A percentile compares a stretch with the other conserved stretches of the same genome.
Evolutionary conservation across 2,113 vertebrate species (phyloP).

Genomic region (Plecturocebus donacophilus): DNA sequence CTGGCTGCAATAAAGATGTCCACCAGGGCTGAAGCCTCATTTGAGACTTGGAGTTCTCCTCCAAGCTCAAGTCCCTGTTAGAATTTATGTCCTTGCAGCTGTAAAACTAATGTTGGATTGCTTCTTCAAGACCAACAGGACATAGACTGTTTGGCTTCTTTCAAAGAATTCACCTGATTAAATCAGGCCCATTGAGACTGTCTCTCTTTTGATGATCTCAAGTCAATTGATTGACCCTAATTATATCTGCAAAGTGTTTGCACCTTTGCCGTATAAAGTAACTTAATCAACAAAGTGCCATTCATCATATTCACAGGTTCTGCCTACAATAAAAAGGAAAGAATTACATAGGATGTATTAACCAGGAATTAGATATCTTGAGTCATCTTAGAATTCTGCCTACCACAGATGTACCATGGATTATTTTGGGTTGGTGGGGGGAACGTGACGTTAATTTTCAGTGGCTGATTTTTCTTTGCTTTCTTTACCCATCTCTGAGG

Average conservation of each 20-base stretch:
- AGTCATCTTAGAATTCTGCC: background rate
- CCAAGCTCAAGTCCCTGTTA: background rate
- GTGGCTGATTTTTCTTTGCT: background rate
- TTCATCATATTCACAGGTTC: background rate
- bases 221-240: background rate
- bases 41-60: background rate
- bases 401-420: background rate
- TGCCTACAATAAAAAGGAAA: background rate
- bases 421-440: background rate
- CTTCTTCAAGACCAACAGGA: background rate
- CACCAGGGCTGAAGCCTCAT: background rate
- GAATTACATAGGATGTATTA: background rate
- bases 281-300: background rate
- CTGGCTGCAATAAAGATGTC: background rate
- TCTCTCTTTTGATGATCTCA: background rate
- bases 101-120: background rate
- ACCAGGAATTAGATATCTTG: background rate
- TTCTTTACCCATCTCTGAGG: background rate
- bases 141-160: background rate
- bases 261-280: background rate
- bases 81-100: background rate
- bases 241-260: background rate
- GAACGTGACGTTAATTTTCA: background rate
- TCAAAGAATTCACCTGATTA: background rate
- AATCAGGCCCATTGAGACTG: background rate